A percentile compares a stretch with the other conserved stretches of the same genome.
These are phyloP conservation scores for Hydrotaea diabolus DNA, from an alignment of 2,888 invertebrate species.

Conservation along the genomic window DNA sequence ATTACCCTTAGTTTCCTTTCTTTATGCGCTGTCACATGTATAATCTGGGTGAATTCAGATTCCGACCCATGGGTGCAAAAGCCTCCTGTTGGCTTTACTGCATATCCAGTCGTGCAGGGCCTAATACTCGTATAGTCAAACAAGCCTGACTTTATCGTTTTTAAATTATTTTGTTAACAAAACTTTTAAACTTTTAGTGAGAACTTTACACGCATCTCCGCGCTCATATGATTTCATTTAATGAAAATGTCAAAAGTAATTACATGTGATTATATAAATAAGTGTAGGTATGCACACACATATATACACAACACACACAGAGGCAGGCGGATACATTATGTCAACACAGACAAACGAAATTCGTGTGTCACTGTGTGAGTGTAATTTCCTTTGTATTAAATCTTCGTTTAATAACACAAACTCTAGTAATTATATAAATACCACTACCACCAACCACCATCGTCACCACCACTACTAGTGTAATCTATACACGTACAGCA, in stretches of 20 bases:
- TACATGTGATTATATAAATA: neutral
- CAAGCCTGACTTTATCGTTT: too few relatives aligned
- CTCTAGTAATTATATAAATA: neutral
- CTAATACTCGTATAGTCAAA: too few relatives aligned
- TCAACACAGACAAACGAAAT: neutral
- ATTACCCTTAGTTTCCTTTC: too few relatives aligned
- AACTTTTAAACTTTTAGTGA: too few relatives aligned
- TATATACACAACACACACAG: slow-evolving; percentile 41
- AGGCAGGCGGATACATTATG: neutral
- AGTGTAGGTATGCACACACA: slow-evolving; percentile 42
- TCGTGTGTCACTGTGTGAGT: neutral
- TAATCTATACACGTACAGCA: neutral
- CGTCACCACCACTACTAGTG: neutral
- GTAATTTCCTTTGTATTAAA: neutral
- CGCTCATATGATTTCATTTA: neutral
- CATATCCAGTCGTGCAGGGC: too few relatives aligned
- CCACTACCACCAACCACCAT: too few relatives aligned
- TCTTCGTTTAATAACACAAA: slow-evolving; percentile 7
- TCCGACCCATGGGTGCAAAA: too few relatives aligned
- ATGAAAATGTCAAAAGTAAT: slow-evolving; percentile 9
- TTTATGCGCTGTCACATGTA: too few relatives aligned
- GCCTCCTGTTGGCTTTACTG: too few relatives aligned
- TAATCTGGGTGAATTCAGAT: too few relatives aligned
- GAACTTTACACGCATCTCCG: neutral
- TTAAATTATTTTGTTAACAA: too few relatives aligned